Conservation (phyloP, 2,113 vertebrate genomes). For the Amblyornis subalaris region DNA sequence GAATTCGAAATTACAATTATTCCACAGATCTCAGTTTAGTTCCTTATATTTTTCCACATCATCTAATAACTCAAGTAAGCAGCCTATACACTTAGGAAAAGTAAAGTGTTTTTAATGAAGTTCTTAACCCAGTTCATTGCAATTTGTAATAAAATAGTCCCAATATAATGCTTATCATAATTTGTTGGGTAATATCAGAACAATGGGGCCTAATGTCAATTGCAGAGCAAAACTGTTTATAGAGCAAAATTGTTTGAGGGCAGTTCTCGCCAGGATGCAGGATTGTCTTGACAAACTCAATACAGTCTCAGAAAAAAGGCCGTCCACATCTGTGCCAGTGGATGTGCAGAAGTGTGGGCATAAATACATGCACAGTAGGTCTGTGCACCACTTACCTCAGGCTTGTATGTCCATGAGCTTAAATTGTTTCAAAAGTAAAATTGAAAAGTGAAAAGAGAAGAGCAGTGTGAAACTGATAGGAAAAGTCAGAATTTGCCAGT, state of each 20-base stretch:
- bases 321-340: background rate
- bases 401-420: background rate
- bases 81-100: background rate
- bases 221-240: background rate
- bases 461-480: background rate
- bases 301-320: background rate
- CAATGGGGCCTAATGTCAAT: background rate
- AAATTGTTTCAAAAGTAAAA: background rate
- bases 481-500: background rate
- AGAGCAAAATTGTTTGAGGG: background rate
- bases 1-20: background rate
- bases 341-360: background rate
- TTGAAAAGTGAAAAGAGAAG: background rate
- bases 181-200: background rate
- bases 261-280: background rate
- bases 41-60: background rate
- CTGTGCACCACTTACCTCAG: background rate
- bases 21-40: background rate
- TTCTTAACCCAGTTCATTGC: background rate
- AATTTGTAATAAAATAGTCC: background rate
- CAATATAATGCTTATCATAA: background rate
- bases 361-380: background rate
- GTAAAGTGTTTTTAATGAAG: background rate
- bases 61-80: background rate
- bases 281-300: background rate